Conservation (phyloP, 2,888 invertebrate genomes). For the Mesochorus sp. region DNA sequence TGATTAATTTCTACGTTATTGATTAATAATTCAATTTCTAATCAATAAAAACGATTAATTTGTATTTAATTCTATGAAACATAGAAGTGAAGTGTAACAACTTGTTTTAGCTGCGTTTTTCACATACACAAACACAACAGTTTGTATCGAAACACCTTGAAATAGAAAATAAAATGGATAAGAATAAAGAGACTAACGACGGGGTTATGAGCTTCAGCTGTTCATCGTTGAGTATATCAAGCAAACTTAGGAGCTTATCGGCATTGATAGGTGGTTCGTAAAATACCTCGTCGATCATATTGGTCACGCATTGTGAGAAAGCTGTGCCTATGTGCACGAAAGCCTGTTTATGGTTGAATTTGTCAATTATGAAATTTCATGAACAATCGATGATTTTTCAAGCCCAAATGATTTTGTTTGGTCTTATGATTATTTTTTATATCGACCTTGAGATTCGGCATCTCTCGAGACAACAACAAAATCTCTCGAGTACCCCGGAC, state of each 20-base stretch:
- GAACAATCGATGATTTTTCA: neutral
- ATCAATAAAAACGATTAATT: no score
- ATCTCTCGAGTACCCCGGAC: constrained; percentile 87
- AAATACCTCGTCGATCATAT: constrained; percentile 77
- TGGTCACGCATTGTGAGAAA: constrained; percentile 74
- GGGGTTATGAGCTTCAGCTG: constrained; percentile 71
- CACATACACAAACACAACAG: no score
- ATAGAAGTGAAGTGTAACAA: no score
- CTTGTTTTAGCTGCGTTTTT: no score
- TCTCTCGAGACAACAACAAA: constrained; percentile 85
- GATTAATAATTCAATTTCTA: no score
- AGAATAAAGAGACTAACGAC: constrained; percentile 67
- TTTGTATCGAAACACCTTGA: no score
- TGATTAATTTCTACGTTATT: no score
- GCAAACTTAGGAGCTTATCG: constrained; percentile 72
- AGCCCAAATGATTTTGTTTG: neutral
- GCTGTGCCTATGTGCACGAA: constrained; percentile 80
- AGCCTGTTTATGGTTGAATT: constrained; percentile 66
- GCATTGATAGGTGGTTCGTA: constrained; percentile 73
- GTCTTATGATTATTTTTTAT: neutral
- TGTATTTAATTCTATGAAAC: no score
- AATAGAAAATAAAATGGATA: neutral
- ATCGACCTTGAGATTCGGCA: constrained; percentile 85
- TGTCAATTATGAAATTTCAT: neutral
- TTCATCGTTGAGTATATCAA: constrained; percentile 74